Base-by-base conservation (phyloP, 2,888 invertebrate genomes). In the Carcina quercana region DNA sequence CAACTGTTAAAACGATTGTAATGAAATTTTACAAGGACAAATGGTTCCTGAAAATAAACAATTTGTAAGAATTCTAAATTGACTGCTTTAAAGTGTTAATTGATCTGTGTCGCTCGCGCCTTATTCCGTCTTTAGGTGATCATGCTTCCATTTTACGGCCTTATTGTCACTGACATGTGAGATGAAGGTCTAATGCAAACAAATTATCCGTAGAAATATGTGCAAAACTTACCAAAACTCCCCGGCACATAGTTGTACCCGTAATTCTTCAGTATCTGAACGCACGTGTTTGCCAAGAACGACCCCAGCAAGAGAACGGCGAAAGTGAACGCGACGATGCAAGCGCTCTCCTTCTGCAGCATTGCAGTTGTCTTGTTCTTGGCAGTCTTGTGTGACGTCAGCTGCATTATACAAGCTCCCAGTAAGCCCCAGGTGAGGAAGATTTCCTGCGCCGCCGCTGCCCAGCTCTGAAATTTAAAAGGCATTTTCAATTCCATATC, bases 341-440 rank as follows among this genome's bases (percentile, higher is more conserved):
- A 80, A 0, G 69, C 72, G 43, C 83, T 80, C 37, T 84, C 83
- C 35, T 75, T 78, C 55, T 86, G 87, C 6, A 87, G 59, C 41
- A 66, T 62, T 2, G 40, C 37, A 28, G 52, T 70, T 0, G 64
- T 75, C 31, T 89, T 85, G 62, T 90, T 89, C 47, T 90, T 90
- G 41, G 88, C 85, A 51, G 88, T 88, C 56, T 91, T 91, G 65
- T 92, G 92, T 36, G 92, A 91, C 10, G 91, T 89, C 37, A 92
- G 86, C 68, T 94, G 93, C 90, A 93, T 93, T 34, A 91, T 85
- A 35, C 92, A 90, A 0, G 92, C 91, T 6, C 93, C 93, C 13
- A 95, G 79, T 5, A 95, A 69, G 1, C 94, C 94, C 96, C 96
- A 95, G 0, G 94, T 94, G 30, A 95, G 85, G 62, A 96, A 96